phyloP scores from a whole-genome alignment of 2,888 invertebrate genomes.

The Oeneis ivallda region DNA sequence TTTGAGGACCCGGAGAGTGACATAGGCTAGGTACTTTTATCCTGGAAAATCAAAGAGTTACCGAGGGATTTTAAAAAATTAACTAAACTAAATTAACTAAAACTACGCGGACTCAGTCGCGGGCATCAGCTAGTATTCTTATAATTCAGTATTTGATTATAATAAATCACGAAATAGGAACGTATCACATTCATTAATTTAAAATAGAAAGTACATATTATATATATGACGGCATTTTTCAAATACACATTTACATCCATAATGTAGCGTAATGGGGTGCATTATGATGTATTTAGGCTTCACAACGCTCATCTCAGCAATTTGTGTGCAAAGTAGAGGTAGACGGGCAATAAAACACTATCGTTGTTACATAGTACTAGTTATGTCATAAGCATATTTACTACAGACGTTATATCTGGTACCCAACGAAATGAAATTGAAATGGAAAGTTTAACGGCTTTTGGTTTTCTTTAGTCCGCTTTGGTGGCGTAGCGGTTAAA shows the following conservation, averaged over 20 bases:
- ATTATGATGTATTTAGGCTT: conserved; percentile 17
- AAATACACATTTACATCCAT: conserved; percentile 11
- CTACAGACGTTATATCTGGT: conserved; percentile 3
- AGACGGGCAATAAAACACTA: conserved; percentile 17
- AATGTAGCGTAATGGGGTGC: conserved; percentile 11
- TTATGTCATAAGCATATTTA: conserved; percentile 15
- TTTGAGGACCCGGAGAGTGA: too few relatives aligned
- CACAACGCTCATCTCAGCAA: conserved; percentile 16
- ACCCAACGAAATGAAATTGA: background rate
- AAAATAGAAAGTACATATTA: background rate
- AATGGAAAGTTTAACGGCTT: conserved; percentile 6
- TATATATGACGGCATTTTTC: background rate
- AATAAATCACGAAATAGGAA: too few relatives aligned
- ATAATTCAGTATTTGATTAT: too few relatives aligned
- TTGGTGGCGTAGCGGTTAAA: too few relatives aligned
- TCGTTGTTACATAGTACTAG: conserved; percentile 14
- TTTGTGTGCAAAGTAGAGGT: conserved; percentile 22
- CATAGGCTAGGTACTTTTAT: too few relatives aligned
- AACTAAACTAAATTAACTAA: too few relatives aligned
- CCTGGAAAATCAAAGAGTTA: too few relatives aligned
- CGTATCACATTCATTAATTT: background rate
- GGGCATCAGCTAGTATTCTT: too few relatives aligned
- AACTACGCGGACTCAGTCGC: too few relatives aligned
- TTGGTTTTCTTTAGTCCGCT: conserved; percentile 2
- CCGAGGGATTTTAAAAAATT: too few relatives aligned